These are phyloP conservation scores for Acomys russatus DNA, from an alignment of 2,797 vertebrate genomes.

Conservation along the genomic window DNA sequence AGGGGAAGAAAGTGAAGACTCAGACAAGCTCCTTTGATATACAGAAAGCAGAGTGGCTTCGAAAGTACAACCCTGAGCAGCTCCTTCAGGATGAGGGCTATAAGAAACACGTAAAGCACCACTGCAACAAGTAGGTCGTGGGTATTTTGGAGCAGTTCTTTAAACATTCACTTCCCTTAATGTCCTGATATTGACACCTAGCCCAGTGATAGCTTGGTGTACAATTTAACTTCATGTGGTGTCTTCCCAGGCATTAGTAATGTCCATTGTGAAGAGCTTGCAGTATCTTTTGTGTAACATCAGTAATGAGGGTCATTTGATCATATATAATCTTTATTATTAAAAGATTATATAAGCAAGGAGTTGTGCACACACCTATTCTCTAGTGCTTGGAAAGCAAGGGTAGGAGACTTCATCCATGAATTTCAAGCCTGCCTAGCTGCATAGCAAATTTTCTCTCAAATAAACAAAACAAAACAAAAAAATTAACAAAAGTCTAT, in stretches of 20 bases:
- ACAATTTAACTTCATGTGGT: neutral
- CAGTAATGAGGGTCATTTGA: conserved; percentile 58
- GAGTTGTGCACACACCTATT: neutral
- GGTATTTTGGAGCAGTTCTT: neutral
- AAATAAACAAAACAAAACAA: neutral
- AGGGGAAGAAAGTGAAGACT: conserved; percentile 99
- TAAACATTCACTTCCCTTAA: conserved; percentile 16
- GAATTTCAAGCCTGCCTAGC: neutral
- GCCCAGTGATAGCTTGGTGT: neutral
- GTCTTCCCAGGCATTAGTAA: conserved; percentile 22
- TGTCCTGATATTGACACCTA: neutral
- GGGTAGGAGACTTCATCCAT: neutral
- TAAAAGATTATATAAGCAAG: neutral
- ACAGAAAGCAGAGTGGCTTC: conserved; percentile 99
- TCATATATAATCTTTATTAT: conserved; percentile 43
- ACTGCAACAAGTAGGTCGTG: conserved; percentile 98
- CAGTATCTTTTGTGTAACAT: conserved; percentile 28
- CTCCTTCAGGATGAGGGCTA: conserved; percentile 99
- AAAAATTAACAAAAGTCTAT: neutral
- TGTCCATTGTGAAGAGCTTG: conserved; percentile 55
- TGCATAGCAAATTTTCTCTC: neutral
- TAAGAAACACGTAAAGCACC: conserved; percentile 99
- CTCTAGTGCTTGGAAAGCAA: neutral
- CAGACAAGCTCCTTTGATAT: conserved; percentile 99
- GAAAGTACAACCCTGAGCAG: conserved; percentile 99